Percentiles rank a stretch among this genome's conserved stretches.
Conservation (phyloP, 1,140 invertebrate genomes). For the Anoplophora glabripennis region DNA sequence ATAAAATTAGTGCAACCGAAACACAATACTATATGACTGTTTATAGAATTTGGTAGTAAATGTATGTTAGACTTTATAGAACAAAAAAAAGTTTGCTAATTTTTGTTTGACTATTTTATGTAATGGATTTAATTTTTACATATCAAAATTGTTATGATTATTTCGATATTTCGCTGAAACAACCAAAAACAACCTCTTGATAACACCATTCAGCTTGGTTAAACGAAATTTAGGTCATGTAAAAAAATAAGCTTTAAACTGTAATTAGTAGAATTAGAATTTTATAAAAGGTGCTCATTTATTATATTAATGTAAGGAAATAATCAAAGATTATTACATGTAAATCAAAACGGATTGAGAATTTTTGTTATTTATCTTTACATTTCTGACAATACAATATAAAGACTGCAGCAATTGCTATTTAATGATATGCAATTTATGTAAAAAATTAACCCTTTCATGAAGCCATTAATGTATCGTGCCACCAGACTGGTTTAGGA, state of each 20-base stretch:
- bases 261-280: slow-evolving; percentile 7
- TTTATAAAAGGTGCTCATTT: slow-evolving; percentile 41
- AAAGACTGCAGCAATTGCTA: slow-evolving; percentile 32
- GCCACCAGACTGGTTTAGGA: no score
- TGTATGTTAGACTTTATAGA: neutral
- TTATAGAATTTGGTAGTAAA: neutral
- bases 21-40: no score
- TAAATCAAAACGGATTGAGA: slow-evolving; percentile 7
- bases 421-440: no score
- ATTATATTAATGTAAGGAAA: slow-evolving; percentile 20
- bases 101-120: neutral
- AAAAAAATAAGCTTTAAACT: slow-evolving; percentile 32
- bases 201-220: slow-evolving; percentile 23
- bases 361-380: slow-evolving; percentile 21
- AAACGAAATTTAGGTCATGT: slow-evolving; percentile 27
- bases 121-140: slow-evolving; percentile 20
- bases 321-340: slow-evolving; percentile 10
- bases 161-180: slow-evolving; percentile 22
- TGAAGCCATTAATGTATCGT: no score
- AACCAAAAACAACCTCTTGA: slow-evolving; percentile 29
- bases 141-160: slow-evolving; percentile 28
- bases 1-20: no score
- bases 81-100: neutral
- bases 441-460: no score
- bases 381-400: slow-evolving; percentile 39